Percentiles rank a stretch among this genome's conserved stretches.
phyloP scores from a whole-genome alignment of 2,888 invertebrate species.

The Pterostichus niger region DNA sequence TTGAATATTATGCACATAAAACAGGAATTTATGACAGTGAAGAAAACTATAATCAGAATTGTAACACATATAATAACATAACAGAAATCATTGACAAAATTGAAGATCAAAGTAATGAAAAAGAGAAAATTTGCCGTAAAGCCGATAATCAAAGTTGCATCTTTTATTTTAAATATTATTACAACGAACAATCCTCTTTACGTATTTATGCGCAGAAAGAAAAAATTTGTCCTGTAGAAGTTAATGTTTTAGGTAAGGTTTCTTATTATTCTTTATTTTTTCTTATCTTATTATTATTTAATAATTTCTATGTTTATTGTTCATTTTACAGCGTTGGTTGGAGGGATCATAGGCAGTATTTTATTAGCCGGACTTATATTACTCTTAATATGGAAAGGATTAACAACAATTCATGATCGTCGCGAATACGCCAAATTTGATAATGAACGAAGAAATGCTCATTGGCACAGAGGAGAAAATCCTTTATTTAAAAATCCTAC shows the following conservation, averaged over 20 bases:
- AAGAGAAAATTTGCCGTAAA: conserved; percentile 75
- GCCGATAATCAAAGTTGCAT: conserved; percentile 76
- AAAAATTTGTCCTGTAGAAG: conserved; percentile 75
- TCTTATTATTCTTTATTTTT: no score
- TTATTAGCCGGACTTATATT: conserved; percentile 86
- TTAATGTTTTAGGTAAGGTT: conserved; percentile 76
- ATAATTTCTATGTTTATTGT: not conserved
- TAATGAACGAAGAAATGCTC: conserved; percentile 83
- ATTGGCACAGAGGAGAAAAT: conserved; percentile 88
- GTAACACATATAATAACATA: conserved; percentile 61
- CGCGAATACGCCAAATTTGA: conserved; percentile 88
- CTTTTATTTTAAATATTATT: conserved; percentile 77
- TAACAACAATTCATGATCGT: conserved; percentile 86
- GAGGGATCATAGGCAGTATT: conserved; percentile 82
- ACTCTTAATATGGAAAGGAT: conserved; percentile 87
- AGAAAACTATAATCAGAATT: conserved; percentile 69
- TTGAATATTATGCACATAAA: conserved; percentile 75
- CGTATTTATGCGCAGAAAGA: conserved; percentile 77
- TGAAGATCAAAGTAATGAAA: conserved; percentile 70
- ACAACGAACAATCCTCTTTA: conserved; percentile 73
- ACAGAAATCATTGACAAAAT: conserved; percentile 73
- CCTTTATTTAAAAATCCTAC: conserved; percentile 91
- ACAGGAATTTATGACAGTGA: conserved; percentile 70
- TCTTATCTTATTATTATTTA: not conserved
- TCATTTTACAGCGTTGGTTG: conserved; percentile 75